Percentiles rank a stretch among this genome's conserved stretches.
phyloP scores from a whole-genome alignment of 2,113 vertebrate genomes.

The Oryzias curvinotus region DNA sequence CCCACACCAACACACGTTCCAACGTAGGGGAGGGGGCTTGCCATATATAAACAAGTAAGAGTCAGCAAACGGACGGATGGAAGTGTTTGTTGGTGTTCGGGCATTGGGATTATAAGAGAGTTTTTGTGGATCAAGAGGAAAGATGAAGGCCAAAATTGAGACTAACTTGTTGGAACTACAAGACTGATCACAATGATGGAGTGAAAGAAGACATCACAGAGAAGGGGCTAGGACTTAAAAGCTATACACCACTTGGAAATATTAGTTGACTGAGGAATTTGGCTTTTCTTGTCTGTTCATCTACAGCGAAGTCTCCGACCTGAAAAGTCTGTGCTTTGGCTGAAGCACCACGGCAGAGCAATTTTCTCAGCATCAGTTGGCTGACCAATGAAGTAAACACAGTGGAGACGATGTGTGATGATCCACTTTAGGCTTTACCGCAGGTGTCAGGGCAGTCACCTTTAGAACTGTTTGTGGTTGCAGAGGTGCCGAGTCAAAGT shows the following conservation, averaged over 20 bases:
- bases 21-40: slow-evolving; percentile 43
- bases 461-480: slow-evolving; percentile 52
- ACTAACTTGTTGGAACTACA: slow-evolving; percentile 36
- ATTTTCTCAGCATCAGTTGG: slow-evolving; percentile 53
- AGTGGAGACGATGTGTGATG: slow-evolving; percentile 46
- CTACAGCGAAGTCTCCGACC: slow-evolving; percentile 29
- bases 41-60: slow-evolving; percentile 70
- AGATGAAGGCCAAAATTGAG: slow-evolving; percentile 22
- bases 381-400: slow-evolving; percentile 54
- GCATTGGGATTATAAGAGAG: slow-evolving; percentile 40
- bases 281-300: slow-evolving; percentile 34
- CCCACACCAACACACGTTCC: slow-evolving; percentile 54
- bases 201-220: slow-evolving; percentile 24
- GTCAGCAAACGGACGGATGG: slow-evolving; percentile 44
- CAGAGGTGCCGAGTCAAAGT: slow-evolving; percentile 28
- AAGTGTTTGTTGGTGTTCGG: slow-evolving; percentile 28
- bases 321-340: slow-evolving; percentile 17
- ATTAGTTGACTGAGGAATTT: slow-evolving; percentile 35
- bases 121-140: slow-evolving; percentile 33
- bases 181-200: slow-evolving; percentile 19
- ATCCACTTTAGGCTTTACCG: slow-evolving; percentile 52
- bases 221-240: slow-evolving; percentile 42
- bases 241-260: slow-evolving; percentile 40
- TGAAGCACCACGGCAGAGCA: slow-evolving; percentile 33
- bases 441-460: slow-evolving; percentile 45